phyloP scores from a whole-genome alignment of 2,888 invertebrate species.

The Epinotia brunnichana region DNA sequence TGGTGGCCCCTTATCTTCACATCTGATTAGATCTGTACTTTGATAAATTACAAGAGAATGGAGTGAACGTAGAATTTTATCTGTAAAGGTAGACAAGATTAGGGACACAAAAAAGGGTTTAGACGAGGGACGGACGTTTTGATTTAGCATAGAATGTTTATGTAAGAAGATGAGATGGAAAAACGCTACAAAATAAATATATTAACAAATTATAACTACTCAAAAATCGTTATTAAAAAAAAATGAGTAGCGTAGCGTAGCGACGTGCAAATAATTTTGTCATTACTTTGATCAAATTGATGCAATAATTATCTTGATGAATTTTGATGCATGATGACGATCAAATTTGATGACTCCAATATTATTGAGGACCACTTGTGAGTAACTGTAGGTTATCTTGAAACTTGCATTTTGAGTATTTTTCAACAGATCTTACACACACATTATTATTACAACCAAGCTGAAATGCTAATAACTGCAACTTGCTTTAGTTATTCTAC shows the following conservation, averaged over 20 bases:
- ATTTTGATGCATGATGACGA: too few relatives aligned
- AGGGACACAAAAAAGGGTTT: slow-evolving; percentile 53
- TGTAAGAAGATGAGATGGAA: neutral
- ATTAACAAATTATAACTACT: too few relatives aligned
- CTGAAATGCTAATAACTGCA: too few relatives aligned
- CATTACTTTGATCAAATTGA: neutral
- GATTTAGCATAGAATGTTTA: slow-evolving; percentile 29
- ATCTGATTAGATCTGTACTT: slow-evolving; percentile 59
- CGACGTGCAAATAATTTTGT: too few relatives aligned
- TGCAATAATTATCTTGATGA: too few relatives aligned
- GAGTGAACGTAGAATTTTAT: slow-evolving; percentile 58
- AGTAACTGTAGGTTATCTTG: neutral
- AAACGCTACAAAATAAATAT: neutral
- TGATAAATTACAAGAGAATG: slow-evolving; percentile 70
- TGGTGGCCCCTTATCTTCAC: slow-evolving; percentile 66
- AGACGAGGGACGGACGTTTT: slow-evolving; percentile 47
- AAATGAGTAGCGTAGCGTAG: too few relatives aligned
- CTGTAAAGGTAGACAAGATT: slow-evolving; percentile 51
- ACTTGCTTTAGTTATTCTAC: too few relatives aligned
- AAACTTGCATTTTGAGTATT: neutral
- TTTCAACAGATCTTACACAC: too few relatives aligned
- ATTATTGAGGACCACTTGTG: neutral
- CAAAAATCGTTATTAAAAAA: too few relatives aligned
- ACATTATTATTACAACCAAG: too few relatives aligned
- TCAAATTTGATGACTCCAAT: neutral